phyloP scores from a whole-genome alignment of 2,797 vertebrate genomes.

The Tapera naevia region DNA sequence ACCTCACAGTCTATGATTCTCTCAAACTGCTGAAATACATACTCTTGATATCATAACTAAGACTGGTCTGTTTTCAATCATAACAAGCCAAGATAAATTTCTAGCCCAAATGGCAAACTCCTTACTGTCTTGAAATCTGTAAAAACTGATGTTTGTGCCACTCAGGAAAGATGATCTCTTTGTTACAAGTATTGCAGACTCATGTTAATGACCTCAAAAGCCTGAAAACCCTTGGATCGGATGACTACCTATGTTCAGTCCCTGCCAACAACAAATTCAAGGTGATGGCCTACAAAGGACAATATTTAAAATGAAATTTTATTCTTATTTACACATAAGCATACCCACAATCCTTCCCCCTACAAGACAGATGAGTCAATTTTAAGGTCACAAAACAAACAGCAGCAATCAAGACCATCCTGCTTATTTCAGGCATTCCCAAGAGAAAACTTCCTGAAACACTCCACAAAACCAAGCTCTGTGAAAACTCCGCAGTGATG shows the following conservation, averaged over 20 bases:
- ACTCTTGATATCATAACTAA: not conserved
- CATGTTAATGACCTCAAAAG: not conserved
- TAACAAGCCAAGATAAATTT: not conserved
- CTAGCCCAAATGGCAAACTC: not conserved
- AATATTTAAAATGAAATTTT: not conserved
- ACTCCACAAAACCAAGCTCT: slow-evolving; percentile 3
- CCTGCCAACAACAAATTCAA: not conserved
- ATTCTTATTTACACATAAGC: not conserved
- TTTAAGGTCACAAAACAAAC: slow-evolving; percentile 25
- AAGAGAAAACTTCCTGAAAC: slow-evolving; percentile 14
- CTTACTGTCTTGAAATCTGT: not conserved
- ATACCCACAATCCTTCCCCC: not conserved
- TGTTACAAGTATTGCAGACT: not conserved
- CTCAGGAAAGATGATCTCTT: not conserved
- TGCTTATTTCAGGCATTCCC: slow-evolving; percentile 21
- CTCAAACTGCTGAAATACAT: not conserved
- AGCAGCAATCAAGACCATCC: slow-evolving; percentile 33
- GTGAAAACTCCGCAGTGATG: not conserved
- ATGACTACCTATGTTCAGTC: not conserved
- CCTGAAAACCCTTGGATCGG: not conserved
- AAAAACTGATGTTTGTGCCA: not conserved
- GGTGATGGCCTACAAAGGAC: not conserved
- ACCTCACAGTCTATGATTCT: not conserved
- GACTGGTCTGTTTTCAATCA: not conserved
- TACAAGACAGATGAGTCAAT: not conserved